These are phyloP conservation scores for Lacanobia wlatinum DNA, from an alignment of 2,888 invertebrate genomes.

Conservation along the genomic window DNA sequence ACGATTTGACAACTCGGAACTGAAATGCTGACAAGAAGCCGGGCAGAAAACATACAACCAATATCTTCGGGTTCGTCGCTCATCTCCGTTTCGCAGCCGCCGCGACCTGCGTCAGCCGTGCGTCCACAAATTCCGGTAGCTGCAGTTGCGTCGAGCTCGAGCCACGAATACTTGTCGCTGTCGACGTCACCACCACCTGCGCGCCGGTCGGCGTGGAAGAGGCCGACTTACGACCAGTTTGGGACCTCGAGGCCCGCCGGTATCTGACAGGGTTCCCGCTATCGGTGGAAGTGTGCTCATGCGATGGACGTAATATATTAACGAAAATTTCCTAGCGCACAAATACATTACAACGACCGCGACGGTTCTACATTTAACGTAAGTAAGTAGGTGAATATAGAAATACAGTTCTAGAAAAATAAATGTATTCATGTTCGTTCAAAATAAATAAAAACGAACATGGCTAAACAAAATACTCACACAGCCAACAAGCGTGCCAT, in stretches of 20 bases:
- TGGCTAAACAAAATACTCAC: not conserved
- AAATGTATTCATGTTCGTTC: not conserved
- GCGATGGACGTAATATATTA: not conserved
- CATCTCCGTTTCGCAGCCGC: too few species aligned
- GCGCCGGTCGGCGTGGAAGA: not conserved
- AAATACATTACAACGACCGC: not conserved
- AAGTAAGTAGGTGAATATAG: too few species aligned
- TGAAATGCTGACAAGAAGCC: too few species aligned
- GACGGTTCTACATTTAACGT: too few species aligned
- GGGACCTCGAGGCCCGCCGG: too few species aligned
- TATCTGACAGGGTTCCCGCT: too few species aligned
- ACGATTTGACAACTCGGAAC: too few species aligned
- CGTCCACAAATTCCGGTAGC: not conserved
- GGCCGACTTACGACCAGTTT: not conserved
- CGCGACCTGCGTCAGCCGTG: not conserved
- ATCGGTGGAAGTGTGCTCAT: not conserved
- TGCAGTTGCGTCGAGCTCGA: not conserved
- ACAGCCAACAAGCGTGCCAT: not conserved
- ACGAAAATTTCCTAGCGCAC: not conserved
- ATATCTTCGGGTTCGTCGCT: too few species aligned
- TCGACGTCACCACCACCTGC: not conserved
- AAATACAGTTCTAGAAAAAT: too few species aligned
- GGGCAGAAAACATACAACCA: too few species aligned
- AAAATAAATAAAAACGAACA: conserved; percentile 1
- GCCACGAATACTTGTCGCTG: not conserved